These are phyloP conservation scores for Villa cingulata DNA, from an alignment of 2,888 invertebrate species.

Conservation along the genomic window DNA sequence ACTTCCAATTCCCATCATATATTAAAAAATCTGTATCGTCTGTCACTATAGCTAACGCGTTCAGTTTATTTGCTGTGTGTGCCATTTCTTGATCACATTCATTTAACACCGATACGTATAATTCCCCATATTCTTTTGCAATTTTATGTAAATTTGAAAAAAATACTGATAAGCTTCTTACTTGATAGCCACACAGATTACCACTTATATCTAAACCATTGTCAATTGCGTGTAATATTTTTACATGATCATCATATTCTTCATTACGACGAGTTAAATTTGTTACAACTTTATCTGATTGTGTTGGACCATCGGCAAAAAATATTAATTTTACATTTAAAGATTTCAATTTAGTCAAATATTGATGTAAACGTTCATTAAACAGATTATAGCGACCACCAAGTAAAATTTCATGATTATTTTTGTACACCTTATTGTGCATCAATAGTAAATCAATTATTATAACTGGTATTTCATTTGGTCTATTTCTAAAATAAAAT, in stretches of 20 bases:
- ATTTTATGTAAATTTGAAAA: slow-evolving; percentile 4
- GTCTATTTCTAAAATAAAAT: not conserved
- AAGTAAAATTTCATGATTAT: slow-evolving; percentile 4
- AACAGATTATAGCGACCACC: slow-evolving; percentile 9
- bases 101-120: not conserved
- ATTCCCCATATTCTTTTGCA: slow-evolving; percentile 1
- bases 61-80: slow-evolving; percentile 6
- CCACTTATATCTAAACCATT: not conserved
- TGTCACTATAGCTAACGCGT: slow-evolving; percentile 12
- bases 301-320: slow-evolving; percentile 6
- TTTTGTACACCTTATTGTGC: not conserved
- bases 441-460: slow-evolving; percentile 7
- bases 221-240: slow-evolving; percentile 1
- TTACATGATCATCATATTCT: not conserved
- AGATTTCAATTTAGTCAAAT: not conserved
- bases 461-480: slow-evolving; percentile 1
- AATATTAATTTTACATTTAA: slow-evolving; percentile 5
- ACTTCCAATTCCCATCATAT: slow-evolving; percentile 11
- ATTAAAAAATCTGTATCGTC: slow-evolving; percentile 13
- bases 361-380: not conserved
- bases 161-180: not conserved
- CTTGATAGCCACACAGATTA: not conserved
- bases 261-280: slow-evolving; percentile 7
- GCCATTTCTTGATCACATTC: slow-evolving; percentile 14
- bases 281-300: slow-evolving; percentile 1